Percentiles rank a stretch among this genome's conserved stretches.
Evolutionary conservation across 2,888 invertebrate species (phyloP).

Genomic region (Lobophora halterata): DNA sequence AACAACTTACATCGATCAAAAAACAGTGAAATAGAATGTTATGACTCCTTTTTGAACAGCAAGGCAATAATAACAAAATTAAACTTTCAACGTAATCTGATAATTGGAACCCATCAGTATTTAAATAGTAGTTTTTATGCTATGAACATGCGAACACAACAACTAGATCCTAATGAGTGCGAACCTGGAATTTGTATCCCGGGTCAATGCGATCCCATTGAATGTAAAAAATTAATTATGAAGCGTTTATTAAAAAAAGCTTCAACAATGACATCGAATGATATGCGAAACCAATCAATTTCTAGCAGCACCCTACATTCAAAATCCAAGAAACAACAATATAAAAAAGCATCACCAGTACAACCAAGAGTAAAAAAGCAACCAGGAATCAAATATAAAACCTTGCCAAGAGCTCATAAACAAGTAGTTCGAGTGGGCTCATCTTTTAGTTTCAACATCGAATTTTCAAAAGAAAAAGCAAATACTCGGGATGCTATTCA

Average conservation of each 20-base stretch:
- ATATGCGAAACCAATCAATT: conserved; percentile 21
- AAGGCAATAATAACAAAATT: not conserved
- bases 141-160: conserved; percentile 21
- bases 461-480: conserved; percentile 35
- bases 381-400: conserved; percentile 8
- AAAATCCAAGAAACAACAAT: conserved; percentile 17
- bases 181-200: conserved; percentile 43
- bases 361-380: conserved; percentile 1
- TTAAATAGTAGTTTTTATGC: conserved; percentile 21
- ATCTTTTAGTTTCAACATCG: conserved; percentile 38
- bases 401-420: conserved; percentile 9
- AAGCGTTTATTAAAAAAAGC: conserved; percentile 34
- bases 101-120: conserved; percentile 6
- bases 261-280: conserved; percentile 34
- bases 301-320: conserved; percentile 15
- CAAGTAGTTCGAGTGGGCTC: conserved; percentile 35
- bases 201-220: conserved; percentile 41
- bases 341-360: conserved; percentile 6
- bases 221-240: conserved; percentile 37
- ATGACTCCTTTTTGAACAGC: not conserved
- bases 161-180: conserved; percentile 41
- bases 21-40: not conserved
- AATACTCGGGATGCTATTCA: not conserved
- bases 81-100: conserved; percentile 2
- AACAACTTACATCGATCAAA: not conserved